phyloP scores from a whole-genome alignment of 2,113 vertebrate species.

The Myrmecophaga tridactyla region DNA sequence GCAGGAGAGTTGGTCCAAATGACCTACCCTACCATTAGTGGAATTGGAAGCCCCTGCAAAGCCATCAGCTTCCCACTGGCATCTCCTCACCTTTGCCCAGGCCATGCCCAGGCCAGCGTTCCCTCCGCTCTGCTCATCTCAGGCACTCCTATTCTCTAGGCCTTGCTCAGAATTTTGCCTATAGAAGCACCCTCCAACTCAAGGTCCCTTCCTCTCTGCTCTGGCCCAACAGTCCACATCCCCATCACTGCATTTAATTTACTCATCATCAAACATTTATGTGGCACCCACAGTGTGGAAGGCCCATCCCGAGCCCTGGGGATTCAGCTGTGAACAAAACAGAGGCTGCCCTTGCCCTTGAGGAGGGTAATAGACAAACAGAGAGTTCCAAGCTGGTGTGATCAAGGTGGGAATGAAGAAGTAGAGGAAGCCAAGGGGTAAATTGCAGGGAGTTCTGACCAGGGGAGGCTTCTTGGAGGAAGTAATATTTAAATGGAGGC shows the following conservation, averaged over 20 bases:
- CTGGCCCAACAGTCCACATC: neutral
- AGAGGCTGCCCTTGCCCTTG: neutral
- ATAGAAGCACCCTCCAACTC: neutral
- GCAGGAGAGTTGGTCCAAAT: neutral
- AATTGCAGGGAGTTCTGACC: neutral
- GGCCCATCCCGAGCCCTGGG: neutral
- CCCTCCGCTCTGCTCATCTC: neutral
- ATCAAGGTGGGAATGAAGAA: neutral
- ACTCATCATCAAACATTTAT: neutral
- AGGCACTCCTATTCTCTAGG: neutral
- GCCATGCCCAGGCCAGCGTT: neutral
- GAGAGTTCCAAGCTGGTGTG: too few species aligned
- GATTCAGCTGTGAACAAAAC: neutral
- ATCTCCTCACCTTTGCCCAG: neutral
- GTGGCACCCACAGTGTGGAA: neutral
- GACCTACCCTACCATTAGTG: too few species aligned
- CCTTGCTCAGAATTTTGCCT: neutral
- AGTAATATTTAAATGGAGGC: neutral
- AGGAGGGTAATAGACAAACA: neutral
- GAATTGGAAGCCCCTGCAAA: neutral
- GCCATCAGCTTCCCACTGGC: neutral
- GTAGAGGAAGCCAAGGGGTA: neutral
- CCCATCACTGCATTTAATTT: rapidly evolving
- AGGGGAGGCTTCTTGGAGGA: conserved; percentile 24
- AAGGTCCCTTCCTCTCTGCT: neutral